Evolutionary conservation across 2,888 invertebrate species (phyloP).

Genomic region (Cristatella mucedo): DNA sequence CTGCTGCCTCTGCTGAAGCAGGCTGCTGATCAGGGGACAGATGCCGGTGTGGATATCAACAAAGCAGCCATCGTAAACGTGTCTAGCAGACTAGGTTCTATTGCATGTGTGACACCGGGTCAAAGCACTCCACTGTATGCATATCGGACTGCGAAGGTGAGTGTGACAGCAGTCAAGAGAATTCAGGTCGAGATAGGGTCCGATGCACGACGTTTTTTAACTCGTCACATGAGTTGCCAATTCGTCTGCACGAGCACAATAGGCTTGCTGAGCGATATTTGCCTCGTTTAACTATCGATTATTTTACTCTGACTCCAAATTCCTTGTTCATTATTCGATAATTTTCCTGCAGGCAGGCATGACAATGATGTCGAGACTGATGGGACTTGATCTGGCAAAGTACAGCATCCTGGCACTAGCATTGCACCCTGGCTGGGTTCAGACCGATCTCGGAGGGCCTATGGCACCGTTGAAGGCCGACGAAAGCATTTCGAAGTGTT

Average conservation of each 20-base stretch:
- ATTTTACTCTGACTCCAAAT: too few relatives aligned
- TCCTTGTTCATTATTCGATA: too few relatives aligned
- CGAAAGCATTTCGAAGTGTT: slow-evolving; percentile 50
- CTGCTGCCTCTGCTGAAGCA: slow-evolving; percentile 48
- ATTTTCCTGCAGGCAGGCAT: slow-evolving; percentile 63
- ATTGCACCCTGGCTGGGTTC: slow-evolving; percentile 81
- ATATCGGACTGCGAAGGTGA: slow-evolving; percentile 72
- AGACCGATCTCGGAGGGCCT: slow-evolving; percentile 71
- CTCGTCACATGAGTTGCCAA: too few relatives aligned
- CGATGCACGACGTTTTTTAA: too few relatives aligned
- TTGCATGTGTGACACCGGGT: slow-evolving; percentile 55
- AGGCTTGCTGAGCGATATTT: too few relatives aligned
- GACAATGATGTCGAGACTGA: slow-evolving; percentile 68
- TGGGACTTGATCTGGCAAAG: slow-evolving; percentile 61
- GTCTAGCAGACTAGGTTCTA: slow-evolving; percentile 64
- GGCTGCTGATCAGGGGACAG: slow-evolving; percentile 40
- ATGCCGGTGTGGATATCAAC: slow-evolving; percentile 16
- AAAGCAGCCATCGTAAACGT: slow-evolving; percentile 64
- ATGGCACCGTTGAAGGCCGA: slow-evolving; percentile 61
- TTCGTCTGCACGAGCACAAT: too few relatives aligned
- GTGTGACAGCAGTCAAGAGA: too few relatives aligned
- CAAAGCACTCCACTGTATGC: slow-evolving; percentile 70
- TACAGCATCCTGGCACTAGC: slow-evolving; percentile 56
- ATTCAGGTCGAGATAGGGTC: too few relatives aligned
- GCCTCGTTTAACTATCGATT: too few relatives aligned